These are phyloP conservation scores for Cyanistes caeruleus DNA, from an alignment of 2,113 vertebrate genomes.

Conservation along the genomic window DNA sequence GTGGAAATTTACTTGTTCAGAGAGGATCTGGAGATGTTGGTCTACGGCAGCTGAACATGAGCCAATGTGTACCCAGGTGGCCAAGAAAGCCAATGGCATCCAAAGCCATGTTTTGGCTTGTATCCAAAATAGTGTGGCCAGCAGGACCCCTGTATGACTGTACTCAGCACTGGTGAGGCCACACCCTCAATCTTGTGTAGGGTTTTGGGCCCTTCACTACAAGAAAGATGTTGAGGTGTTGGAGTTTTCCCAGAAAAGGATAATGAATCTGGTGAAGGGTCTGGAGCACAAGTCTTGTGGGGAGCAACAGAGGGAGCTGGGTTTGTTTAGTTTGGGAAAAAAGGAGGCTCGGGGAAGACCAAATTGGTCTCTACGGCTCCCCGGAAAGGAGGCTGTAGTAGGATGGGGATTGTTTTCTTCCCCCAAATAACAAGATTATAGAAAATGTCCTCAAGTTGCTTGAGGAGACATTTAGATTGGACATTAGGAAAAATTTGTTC, in stretches of 20 bases:
- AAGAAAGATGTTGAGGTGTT: fast-evolving
- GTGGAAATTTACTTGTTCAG: neutral
- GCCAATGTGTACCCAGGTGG: too few species aligned
- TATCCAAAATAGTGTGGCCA: neutral
- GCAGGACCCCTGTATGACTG: neutral
- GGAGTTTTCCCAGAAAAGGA: neutral
- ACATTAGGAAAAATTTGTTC: neutral
- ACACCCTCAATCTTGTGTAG: neutral
- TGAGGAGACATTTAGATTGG: neutral
- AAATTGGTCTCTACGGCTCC: neutral
- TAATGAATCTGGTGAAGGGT: neutral
- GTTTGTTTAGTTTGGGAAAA: neutral
- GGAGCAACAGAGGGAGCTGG: neutral
- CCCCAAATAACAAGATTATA: neutral
- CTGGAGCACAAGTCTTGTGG: neutral
- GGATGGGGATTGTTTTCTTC: neutral
- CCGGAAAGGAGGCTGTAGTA: neutral
- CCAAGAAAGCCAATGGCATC: neutral
- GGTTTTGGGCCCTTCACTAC: neutral
- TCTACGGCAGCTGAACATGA: neutral
- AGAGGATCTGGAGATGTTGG: neutral
- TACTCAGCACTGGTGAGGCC: neutral
- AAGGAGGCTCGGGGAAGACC: neutral
- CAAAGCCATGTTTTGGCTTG: too few species aligned
- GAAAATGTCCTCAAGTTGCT: neutral